These are phyloP conservation scores for Junco hyemalis DNA, from an alignment of 2,113 vertebrate species.

Conservation along the genomic window DNA sequence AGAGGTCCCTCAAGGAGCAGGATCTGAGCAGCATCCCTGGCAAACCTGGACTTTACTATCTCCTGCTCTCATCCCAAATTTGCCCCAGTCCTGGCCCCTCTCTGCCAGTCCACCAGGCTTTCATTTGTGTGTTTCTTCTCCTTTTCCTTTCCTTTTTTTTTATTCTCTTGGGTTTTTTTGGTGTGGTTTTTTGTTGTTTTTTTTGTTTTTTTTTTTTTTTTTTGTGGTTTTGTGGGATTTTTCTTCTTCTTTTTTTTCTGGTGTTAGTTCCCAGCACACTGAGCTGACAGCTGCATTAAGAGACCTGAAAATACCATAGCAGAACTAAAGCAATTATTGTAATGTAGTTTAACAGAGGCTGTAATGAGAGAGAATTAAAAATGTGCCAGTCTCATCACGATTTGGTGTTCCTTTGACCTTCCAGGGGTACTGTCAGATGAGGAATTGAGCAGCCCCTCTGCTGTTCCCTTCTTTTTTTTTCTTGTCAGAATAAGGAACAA, in stretches of 20 bases:
- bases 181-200: no score
- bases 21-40: neutral
- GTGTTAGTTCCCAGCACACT: conserved; percentile 36
- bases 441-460: neutral
- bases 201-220: no score
- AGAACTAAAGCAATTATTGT: conserved; percentile 82
- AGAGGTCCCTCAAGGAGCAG: neutral
- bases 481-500: neutral
- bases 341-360: conserved; percentile 73
- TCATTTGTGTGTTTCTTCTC: neutral
- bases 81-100: neutral
- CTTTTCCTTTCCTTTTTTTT: neutral
- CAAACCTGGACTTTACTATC: neutral
- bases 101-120: neutral
- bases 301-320: conserved; percentile 71
- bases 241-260: neutral
- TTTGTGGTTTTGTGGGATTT: no score
- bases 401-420: conserved; percentile 64
- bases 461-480: neutral
- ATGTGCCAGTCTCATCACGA: conserved; percentile 69
- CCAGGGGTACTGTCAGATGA: conserved; percentile 28
- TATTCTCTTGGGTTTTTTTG: no score
- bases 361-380: conserved; percentile 78
- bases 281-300: conserved; percentile 72
- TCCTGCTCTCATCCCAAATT: neutral